Evolutionary conservation across 1,140 invertebrate species (phyloP), one percentile per base, ranked within the genome.

Genomic region (Trachelipus rathkii): DNA sequence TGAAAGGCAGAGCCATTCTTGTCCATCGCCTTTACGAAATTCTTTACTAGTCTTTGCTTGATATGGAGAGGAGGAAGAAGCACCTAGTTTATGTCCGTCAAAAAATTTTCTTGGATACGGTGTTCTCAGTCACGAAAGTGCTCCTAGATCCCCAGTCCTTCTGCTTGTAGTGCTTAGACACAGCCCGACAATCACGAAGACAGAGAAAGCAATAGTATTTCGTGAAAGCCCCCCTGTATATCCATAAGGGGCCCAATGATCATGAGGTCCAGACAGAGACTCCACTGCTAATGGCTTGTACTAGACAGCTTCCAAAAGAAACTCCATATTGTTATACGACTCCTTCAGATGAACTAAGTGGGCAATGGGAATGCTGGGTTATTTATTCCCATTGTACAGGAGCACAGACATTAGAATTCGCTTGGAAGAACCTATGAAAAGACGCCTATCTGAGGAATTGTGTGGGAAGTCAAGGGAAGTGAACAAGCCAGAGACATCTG

Each of bases 341-440:
- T 33, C 33, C 33, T 33, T 33, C 33, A 33, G 33, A 71, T 71
- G n/a, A 13, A 33, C 19, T 13, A 7, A 71, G 9, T 23, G 70
- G 70, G 9, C 1, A 71, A 71, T 23, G 7, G 7, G 19, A 43
- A 43, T 21, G 70, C n/a, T 23, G 0, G 23, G 19, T 4, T 9
- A 9, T 21, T 13, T 71, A 23, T 71, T 71, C 0, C n/a, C 24
- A 9, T 33, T 43, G 71, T 45, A 13, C 33, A 11, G 15, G 3
- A 10, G 43, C 71, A 72, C 71, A 72, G 71, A 15, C 71, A 44
- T 72, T 5, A n/a, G 44, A 72, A 44, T 72, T 72, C 10, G 6
- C 23, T 72, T 74, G 70, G 60, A 74, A 66, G 45, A 74, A 19
- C 67, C 73, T 73, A 74, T 74, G 70, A 73, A 74, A 74, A 74